Conservation (phyloP, 1,140 invertebrate genomes). For the Reticulitermes speratus region DNA sequence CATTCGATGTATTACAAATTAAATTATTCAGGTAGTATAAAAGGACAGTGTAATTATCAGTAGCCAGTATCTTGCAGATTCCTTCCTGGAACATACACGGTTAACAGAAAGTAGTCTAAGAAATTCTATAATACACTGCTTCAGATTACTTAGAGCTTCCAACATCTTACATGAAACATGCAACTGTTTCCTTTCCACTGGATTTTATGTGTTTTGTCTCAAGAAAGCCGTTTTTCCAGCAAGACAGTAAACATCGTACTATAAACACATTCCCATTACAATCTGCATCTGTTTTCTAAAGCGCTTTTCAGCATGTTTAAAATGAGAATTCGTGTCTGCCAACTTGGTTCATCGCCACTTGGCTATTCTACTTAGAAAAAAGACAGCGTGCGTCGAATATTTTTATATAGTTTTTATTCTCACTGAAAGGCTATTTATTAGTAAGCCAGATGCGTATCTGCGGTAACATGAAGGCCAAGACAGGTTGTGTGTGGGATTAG, state of each 20-base stretch:
- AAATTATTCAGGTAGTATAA: no score
- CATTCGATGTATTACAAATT: no score
- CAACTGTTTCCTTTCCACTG: background rate
- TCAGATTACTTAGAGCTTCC: background rate
- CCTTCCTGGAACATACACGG: background rate
- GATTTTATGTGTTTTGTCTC: background rate
- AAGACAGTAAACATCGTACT: background rate
- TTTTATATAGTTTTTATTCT: no score
- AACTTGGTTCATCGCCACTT: slow-evolving; percentile 6
- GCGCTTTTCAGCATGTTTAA: slow-evolving; percentile 10
- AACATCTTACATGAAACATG: background rate
- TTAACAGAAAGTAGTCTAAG: background rate
- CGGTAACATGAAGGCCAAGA: no score
- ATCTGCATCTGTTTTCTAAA: background rate
- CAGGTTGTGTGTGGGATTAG: no score
- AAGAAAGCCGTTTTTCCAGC: background rate
- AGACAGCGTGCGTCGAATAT: background rate
- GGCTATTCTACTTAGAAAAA: background rate
- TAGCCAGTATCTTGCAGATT: background rate
- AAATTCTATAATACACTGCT: background rate
- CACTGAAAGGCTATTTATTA: no score
- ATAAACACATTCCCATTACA: background rate
- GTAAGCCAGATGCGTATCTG: no score
- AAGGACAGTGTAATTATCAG: background rate
- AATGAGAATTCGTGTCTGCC: background rate